Base-by-base conservation (phyloP, 1,140 invertebrate species). In the Anoplophora glabripennis region DNA sequence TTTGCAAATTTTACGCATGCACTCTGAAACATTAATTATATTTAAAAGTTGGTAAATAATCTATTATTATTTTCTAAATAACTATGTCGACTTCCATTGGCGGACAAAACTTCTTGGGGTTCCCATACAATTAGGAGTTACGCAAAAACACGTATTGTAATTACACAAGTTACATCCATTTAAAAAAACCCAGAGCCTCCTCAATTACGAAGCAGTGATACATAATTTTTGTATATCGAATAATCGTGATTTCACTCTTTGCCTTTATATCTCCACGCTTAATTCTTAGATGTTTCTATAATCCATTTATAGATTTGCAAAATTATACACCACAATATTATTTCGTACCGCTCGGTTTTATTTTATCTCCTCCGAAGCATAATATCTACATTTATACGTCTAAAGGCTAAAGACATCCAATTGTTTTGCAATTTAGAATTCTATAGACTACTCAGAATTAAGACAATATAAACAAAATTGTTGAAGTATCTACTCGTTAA, bases 1-100 rank as follows among this genome's bases (percentile, higher is more conserved):
- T 68, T 67, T 67, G 63, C 63, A 65, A 67, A 67, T 67, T 68
- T 68, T 61, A 68, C 66, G 66, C 66, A 66, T 68, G 66, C 64
- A 68, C 54, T 53, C 33, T 58, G 51, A 56, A 63, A 45, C 63
- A 63, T 63, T 68, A 68, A 68, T 68, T 68, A 66, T 64, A 61
- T 66, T 67, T 64, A 62, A 67, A 59, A 62, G 40, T 62, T 64
- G 46, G 62, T 57, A 67, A 67, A 67, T 65, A 60, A 64, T 67
- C 66, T 67, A 67, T 63, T 64, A 66, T 68, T 68, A 68, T 66
- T 68, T 53, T 59, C 54, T 61, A 68, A 68, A 68, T 66, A 56
- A 66, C 63, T 65, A 60, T 67, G 59, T 63, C 64, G 58, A 64
- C 44, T 66, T 59, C 58, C 61, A 56, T 52, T 52, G 36, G 61